These are phyloP conservation scores for Hyperoodon ampullatus DNA, from an alignment of 2,113 vertebrate species.

Conservation along the genomic window DNA sequence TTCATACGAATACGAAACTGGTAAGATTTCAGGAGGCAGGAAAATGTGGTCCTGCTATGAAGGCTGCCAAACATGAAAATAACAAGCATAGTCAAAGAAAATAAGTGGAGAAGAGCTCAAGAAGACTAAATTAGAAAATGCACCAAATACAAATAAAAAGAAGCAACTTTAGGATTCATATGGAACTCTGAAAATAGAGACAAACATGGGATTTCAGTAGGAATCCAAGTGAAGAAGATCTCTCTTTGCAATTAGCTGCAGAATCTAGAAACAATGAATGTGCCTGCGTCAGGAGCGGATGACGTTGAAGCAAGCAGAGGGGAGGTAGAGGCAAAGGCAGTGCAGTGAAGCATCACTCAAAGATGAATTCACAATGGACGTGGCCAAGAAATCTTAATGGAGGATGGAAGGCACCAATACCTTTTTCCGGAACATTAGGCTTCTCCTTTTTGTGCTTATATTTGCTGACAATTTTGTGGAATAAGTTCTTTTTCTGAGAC, in stretches of 20 bases:
- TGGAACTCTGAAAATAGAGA: slow-evolving; percentile 45
- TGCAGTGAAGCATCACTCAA: not conserved
- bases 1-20: not conserved
- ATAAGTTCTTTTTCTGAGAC: slow-evolving; percentile 96
- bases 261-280: slow-evolving; percentile 35
- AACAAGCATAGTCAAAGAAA: slow-evolving; percentile 57
- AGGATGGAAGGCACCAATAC: slow-evolving; percentile 84
- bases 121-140: slow-evolving; percentile 59
- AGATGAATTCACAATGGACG: slow-evolving; percentile 66
- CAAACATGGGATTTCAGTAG: not conserved
- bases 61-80: slow-evolving; percentile 35
- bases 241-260: slow-evolving; percentile 55
- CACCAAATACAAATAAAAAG: slow-evolving; percentile 41
- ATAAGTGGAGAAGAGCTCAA: slow-evolving; percentile 18
- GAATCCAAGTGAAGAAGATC: slow-evolving; percentile 38
- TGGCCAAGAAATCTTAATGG: slow-evolving; percentile 77
- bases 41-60: slow-evolving; percentile 36
- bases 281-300: slow-evolving; percentile 46
- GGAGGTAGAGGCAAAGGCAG: slow-evolving; percentile 33
- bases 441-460: slow-evolving; percentile 97
- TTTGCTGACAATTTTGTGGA: slow-evolving; percentile 98
- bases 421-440: slow-evolving; percentile 92
- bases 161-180: slow-evolving; percentile 44
- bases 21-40: not conserved
- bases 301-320: slow-evolving; percentile 69